phyloP scores from a whole-genome alignment of 2,888 invertebrate genomes.

The Tholera decimalis region DNA sequence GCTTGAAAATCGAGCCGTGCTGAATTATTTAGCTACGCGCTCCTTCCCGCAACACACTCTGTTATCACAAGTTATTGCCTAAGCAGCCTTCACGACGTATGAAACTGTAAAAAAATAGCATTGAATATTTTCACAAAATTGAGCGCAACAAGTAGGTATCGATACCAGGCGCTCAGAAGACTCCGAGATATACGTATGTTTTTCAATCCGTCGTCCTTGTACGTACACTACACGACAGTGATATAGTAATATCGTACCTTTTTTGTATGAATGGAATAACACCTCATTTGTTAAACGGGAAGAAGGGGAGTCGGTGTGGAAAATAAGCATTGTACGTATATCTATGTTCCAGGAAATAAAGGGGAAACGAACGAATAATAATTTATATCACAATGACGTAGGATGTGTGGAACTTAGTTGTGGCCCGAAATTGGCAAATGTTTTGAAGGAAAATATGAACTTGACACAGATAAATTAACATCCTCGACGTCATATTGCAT shows the following conservation, averaged over 20 bases:
- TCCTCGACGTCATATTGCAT: background rate
- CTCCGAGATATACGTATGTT: constrained; percentile 25
- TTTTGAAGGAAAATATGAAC: constrained; percentile 14
- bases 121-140: background rate
- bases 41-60: background rate
- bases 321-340: constrained; percentile 30
- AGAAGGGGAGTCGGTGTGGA: constrained; percentile 6
- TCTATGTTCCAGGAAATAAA: constrained; percentile 35
- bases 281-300: constrained; percentile 55
- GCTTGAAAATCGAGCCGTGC: too few species aligned
- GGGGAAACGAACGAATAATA: constrained; percentile 21
- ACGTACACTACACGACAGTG: constrained; percentile 30
- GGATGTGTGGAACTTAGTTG: constrained; percentile 14
- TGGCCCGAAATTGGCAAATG: constrained; percentile 34
- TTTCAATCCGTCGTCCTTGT: constrained; percentile 23
- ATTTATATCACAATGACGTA: constrained; percentile 43
- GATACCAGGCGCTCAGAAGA: constrained; percentile 21
- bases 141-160: constrained; percentile 36
- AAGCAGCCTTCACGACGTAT: background rate
- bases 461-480: background rate
- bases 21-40: too few species aligned
- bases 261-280: constrained; percentile 55
- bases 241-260: constrained; percentile 49
- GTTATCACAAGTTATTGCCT: background rate
- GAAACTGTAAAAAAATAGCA: background rate